A percentile compares a stretch with the other conserved stretches of the same genome.
Evolutionary conservation across 2,113 vertebrate species (phyloP).

Genomic region (human): DNA sequence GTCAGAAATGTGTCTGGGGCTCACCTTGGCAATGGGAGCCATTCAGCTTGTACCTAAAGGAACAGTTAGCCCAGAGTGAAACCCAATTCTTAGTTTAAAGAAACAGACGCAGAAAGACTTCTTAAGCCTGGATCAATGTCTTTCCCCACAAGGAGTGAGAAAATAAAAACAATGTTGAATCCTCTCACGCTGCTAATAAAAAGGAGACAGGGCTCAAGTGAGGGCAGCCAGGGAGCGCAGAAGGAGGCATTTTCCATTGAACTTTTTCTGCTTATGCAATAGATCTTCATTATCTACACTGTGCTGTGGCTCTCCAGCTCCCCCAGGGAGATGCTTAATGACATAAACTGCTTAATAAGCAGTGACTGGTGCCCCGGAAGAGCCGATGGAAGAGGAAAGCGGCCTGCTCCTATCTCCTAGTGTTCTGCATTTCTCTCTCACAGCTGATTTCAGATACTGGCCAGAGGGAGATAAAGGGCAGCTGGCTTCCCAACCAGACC

Average conservation of each 20-base stretch:
- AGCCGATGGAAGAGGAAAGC: background rate
- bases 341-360: slow-evolving; percentile 78
- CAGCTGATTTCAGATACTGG: background rate
- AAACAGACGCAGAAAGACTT: background rate
- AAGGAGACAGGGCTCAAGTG: slow-evolving; percentile 29
- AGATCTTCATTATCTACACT: slow-evolving; percentile 82
- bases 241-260: slow-evolving; percentile 72
- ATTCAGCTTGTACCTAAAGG: background rate
- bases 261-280: slow-evolving; percentile 76
- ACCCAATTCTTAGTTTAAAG: background rate
- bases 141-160: slow-evolving; percentile 47
- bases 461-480: background rate
- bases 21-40: background rate
- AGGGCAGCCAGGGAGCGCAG: background rate
- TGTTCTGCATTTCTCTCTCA: background rate
- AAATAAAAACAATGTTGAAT: slow-evolving; percentile 56
- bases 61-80: background rate
- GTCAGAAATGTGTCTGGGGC: background rate
- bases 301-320: slow-evolving; percentile 62
- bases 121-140: slow-evolving; percentile 32
- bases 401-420: accelerated
- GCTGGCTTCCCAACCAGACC: background rate
- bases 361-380: slow-evolving; percentile 19
- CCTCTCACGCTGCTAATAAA: slow-evolving; percentile 71
- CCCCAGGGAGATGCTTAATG: slow-evolving; percentile 69